Evolutionary conservation across 2,888 invertebrate genomes (phyloP).

Genomic region (Rotaria magnacalcarata): DNA sequence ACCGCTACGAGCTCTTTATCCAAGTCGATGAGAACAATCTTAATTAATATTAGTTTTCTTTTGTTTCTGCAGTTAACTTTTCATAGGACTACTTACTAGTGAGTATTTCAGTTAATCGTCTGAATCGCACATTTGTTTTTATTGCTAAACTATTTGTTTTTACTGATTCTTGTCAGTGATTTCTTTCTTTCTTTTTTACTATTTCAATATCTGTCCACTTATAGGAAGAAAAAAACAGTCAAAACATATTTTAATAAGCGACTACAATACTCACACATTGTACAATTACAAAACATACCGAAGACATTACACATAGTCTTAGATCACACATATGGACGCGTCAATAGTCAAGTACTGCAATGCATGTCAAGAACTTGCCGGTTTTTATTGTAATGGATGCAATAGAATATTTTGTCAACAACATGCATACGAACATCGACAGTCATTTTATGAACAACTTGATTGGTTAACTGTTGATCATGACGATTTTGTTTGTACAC

Average conservation of each 20-base stretch:
- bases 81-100: no score
- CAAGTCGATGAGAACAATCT: no score
- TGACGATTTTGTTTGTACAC: neutral
- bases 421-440: neutral
- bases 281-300: no score
- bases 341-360: neutral
- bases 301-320: neutral
- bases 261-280: no score
- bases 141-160: neutral
- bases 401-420: neutral
- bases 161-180: neutral
- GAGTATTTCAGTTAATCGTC: neutral
- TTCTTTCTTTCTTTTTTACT: neutral
- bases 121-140: neutral
- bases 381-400: neutral
- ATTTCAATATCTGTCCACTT: neutral
- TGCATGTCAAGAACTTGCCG: neutral
- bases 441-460: neutral
- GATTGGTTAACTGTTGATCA: slow-evolving; percentile 3
- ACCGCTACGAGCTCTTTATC: no score
- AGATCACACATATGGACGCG: neutral
- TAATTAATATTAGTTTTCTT: no score
- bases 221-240: neutral
- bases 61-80: no score
- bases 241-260: neutral